Conservation (phyloP, 2,113 vertebrate genomes). For the Vulpes lagopus region DNA sequence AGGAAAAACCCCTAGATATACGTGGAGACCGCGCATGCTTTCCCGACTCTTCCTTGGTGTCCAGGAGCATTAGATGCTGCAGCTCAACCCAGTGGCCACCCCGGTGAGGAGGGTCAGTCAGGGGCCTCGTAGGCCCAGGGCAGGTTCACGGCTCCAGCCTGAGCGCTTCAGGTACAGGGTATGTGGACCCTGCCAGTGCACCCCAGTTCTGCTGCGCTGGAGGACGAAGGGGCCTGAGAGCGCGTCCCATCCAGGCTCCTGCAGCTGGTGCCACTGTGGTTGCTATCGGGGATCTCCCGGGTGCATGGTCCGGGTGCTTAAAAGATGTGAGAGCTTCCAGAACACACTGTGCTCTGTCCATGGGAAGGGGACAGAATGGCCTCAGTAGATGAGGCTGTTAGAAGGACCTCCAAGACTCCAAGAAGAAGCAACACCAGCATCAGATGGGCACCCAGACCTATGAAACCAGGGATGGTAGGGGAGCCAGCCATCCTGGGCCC, state of each 20-base stretch:
- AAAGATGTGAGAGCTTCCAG: neutral
- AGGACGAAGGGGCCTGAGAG: accelerated
- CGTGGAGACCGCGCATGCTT: neutral
- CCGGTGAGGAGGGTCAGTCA: accelerated
- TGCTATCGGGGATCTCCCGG: no score
- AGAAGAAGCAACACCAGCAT: neutral
- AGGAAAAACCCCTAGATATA: neutral
- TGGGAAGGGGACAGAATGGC: neutral
- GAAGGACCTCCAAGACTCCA: no score
- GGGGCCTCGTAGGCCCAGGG: neutral
- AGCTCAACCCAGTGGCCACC: accelerated
- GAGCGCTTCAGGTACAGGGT: accelerated
- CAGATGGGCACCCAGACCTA: accelerated
- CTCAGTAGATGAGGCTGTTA: accelerated
- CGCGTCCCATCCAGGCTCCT: accelerated
- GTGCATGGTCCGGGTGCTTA: accelerated
- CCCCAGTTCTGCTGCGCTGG: accelerated
- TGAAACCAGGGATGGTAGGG: accelerated
- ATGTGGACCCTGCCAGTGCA: accelerated
- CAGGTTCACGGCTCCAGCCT: accelerated
- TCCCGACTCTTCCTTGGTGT: neutral
- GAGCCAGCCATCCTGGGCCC: neutral
- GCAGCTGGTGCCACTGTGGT: no score
- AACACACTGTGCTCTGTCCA: neutral
- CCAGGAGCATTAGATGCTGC: accelerated